Evolutionary conservation across 2,797 vertebrate genomes (phyloP), one percentile per base, ranked within the genome.

Genomic region (Salarias fasciatus): DNA sequence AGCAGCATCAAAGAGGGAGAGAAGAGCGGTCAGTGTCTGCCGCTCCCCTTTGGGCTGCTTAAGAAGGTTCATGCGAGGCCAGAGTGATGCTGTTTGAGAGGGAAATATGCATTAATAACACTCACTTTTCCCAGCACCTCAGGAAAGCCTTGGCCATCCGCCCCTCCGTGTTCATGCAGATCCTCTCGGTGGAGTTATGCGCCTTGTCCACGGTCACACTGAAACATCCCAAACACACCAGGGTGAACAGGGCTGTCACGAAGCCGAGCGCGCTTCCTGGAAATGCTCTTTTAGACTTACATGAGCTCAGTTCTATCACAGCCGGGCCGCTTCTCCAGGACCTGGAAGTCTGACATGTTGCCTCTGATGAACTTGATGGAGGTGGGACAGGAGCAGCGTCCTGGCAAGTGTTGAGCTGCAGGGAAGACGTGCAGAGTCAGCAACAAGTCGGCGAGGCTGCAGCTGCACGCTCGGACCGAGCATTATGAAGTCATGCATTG

Each of bases 91-190:
- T n/a, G 18, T 24, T 24, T 18, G 18, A 24, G 18, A 24, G 18
- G 18, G 18, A 24, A 24, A 6, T 48, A 40, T 48, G 45, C 12
- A 15, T 6, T 6, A 9, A 24, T 35, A 9, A 6, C 33, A 10
- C 48, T 71, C 77, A 93, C 93, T 53, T 89, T 15, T 84, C 69
- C 93, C 93, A 94, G 79, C 93, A 94, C 1, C 0, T 40, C 11
- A 86, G 11, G 13, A 92, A 78, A 5, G 44, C 48, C 9, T 30
- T 61, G 10, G 73, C 91, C 58, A 86, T 57, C n/a, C 2, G 60
- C 1, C 56, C 60, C 0, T 35, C 45, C 1, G 81, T 61, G 51
- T 73, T 60, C 5, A 94, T 31, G 28, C 93, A 94, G 8, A 51
- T 1, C n/a, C 38, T 1, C 0, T 60, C 1, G 0, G 52, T 79